Percentiles rank a stretch among this genome's conserved stretches.
These are phyloP conservation scores for Myiothlypis coronata DNA, from an alignment of 2,797 vertebrate species.

Conservation along the genomic window DNA sequence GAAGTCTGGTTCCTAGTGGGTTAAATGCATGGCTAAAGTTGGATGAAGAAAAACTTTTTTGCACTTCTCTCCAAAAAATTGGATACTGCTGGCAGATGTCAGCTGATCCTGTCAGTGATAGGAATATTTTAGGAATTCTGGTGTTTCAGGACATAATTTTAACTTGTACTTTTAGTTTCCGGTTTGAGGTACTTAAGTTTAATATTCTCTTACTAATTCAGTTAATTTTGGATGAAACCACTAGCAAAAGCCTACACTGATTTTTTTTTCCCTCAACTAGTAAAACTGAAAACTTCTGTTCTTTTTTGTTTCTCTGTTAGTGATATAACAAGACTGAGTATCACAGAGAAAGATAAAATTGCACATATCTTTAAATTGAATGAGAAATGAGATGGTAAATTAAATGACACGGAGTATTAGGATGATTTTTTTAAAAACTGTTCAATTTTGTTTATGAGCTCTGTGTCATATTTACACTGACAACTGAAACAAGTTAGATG, in stretches of 20 bases:
- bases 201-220: neutral
- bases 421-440: neutral
- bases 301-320: neutral
- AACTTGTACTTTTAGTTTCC: constrained; percentile 14
- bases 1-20: constrained; percentile 45
- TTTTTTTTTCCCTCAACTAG: neutral
- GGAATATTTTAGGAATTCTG: constrained; percentile 11
- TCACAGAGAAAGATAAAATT: constrained; percentile 30
- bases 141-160: constrained; percentile 21
- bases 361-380: neutral
- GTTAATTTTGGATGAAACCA: constrained; percentile 18
- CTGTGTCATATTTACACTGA: neutral
- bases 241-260: constrained; percentile 1
- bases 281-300: neutral
- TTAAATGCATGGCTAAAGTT: constrained; percentile 43
- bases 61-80: constrained; percentile 67
- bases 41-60: constrained; percentile 47
- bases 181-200: neutral
- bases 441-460: neutral
- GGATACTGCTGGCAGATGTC: constrained; percentile 17
- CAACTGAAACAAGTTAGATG: neutral
- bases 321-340: neutral
- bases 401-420: neutral
- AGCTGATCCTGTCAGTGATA: constrained; percentile 27
- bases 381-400: neutral